Evolutionary conservation across 1,140 invertebrate species (phyloP).

Genomic region (Procambarus clarkii): DNA sequence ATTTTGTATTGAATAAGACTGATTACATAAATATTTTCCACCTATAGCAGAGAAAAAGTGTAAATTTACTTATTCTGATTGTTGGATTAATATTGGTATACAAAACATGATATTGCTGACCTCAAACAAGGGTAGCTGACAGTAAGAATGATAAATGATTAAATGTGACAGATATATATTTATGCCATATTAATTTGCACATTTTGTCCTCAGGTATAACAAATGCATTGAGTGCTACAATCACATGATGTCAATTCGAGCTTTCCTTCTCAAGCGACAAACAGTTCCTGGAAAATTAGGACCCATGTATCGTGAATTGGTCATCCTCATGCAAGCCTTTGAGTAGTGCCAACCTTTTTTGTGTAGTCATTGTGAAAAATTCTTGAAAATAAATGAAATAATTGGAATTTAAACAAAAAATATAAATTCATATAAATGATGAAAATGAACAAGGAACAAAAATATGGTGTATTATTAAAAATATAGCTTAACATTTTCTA

Average conservation of each 20-base stretch:
- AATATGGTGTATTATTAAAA: too few species aligned
- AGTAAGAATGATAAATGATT: too few species aligned
- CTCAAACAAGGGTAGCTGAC: too few species aligned
- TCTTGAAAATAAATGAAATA: not conserved
- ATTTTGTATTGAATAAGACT: too few species aligned
- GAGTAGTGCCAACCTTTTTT: slow-evolving; percentile 75
- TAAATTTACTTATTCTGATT: too few species aligned
- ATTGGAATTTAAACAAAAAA: not conserved
- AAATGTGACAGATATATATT: too few species aligned
- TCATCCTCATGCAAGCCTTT: slow-evolving; percentile 80
- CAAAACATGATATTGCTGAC: too few species aligned
- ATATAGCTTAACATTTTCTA: not conserved
- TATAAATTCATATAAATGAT: not conserved
- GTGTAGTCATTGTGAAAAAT: not conserved
- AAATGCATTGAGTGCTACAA: slow-evolving; percentile 85
- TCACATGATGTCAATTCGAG: slow-evolving; percentile 81
- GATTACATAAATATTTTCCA: too few species aligned
- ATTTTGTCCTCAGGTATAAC: slow-evolving; percentile 79
- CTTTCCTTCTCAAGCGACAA: slow-evolving; percentile 82
- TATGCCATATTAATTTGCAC: too few species aligned
- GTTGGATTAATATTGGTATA: too few species aligned
- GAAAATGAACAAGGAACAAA: too few species aligned
- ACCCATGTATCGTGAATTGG: slow-evolving; percentile 82
- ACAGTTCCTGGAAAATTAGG: slow-evolving; percentile 81
- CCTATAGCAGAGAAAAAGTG: too few species aligned